Evolutionary conservation across 2,888 invertebrate species (phyloP).

Genomic region (Drosophila neonasuta): DNA sequence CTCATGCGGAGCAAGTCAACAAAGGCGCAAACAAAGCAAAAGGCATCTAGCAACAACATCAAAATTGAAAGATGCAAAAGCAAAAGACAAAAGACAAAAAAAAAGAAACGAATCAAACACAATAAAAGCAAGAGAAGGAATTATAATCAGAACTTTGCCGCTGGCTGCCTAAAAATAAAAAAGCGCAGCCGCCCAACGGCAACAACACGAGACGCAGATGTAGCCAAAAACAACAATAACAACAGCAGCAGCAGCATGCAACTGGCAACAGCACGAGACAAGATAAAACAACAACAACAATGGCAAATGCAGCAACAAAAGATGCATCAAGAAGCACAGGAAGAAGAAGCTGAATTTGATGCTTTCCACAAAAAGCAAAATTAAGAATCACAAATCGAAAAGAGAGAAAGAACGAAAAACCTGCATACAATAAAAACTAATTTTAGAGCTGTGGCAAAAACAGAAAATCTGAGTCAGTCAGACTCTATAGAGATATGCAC

Average conservation of each 20-base stretch:
- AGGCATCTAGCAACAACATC: conserved; percentile 23
- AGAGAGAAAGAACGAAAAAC: conserved; percentile 38
- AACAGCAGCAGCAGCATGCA: conserved; percentile 37
- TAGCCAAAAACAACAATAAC: conserved; percentile 18
- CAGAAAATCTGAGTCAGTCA: conserved; percentile 56
- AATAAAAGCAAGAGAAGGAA: conserved; percentile 38
- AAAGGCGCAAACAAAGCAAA: conserved; percentile 27
- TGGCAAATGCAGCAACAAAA: conserved; percentile 16
- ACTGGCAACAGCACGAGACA: conserved; percentile 62
- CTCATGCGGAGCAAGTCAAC: conserved; percentile 42
- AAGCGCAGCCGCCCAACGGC: conserved; percentile 54
- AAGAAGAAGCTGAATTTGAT: conserved; percentile 42
- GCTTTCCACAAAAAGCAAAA: conserved; percentile 65
- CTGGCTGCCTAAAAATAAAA: conserved; percentile 70
- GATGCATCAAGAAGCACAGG: conserved; percentile 12
- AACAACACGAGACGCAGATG: conserved; percentile 43
- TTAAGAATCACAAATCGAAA: conserved; percentile 65
- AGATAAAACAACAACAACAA: conserved; percentile 28
- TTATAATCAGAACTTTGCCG: conserved; percentile 59
- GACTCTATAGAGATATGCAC: conserved; percentile 31
- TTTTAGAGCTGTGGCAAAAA: conserved; percentile 66
- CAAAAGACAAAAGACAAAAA: background rate
- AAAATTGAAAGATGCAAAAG: conserved; percentile 45
- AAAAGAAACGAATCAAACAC: conserved; percentile 29
- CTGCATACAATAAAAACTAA: conserved; percentile 73